Evolutionary conservation across 2,888 invertebrate species (phyloP).

Genomic region (Tinea trinotella): DNA sequence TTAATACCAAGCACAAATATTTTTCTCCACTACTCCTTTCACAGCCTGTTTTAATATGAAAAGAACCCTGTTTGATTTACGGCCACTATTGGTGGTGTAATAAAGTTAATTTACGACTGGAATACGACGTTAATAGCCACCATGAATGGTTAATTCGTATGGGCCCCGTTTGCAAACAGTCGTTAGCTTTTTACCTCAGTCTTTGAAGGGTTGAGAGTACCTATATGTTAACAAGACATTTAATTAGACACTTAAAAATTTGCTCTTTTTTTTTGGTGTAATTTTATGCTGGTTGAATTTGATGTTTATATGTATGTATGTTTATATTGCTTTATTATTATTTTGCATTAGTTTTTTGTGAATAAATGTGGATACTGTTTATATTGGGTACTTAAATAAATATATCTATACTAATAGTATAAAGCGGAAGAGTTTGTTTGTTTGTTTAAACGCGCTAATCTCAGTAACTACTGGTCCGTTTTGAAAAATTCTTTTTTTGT

Average conservation of each 20-base stretch:
- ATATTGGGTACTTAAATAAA: too few species aligned
- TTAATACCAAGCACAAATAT: too few species aligned
- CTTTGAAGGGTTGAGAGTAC: constrained; percentile 12
- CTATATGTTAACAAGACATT: constrained; percentile 1
- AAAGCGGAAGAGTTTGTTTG: too few species aligned
- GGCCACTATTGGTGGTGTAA: constrained; percentile 28
- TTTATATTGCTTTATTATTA: too few species aligned
- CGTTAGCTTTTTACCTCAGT: constrained; percentile 2
- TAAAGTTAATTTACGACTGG: constrained; percentile 41
- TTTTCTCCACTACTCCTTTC: too few species aligned
- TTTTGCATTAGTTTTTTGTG: too few species aligned
- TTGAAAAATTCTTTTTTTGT: too few species aligned
- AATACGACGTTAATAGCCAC: constrained; percentile 24
- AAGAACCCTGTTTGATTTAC: constrained; percentile 37
- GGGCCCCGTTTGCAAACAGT: neutral
- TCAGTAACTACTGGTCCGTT: too few species aligned
- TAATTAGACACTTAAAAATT: neutral
- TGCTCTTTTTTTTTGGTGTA: neutral
- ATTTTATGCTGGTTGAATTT: neutral
- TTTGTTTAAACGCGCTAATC: too few species aligned
- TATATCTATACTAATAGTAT: too few species aligned
- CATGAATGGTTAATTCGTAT: constrained; percentile 17
- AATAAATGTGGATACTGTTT: too few species aligned
- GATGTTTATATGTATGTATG: neutral
- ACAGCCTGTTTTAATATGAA: constrained; percentile 24